Evolutionary conservation across 2,797 vertebrate species (phyloP).

Genomic region (Acanthurus lineatus): DNA sequence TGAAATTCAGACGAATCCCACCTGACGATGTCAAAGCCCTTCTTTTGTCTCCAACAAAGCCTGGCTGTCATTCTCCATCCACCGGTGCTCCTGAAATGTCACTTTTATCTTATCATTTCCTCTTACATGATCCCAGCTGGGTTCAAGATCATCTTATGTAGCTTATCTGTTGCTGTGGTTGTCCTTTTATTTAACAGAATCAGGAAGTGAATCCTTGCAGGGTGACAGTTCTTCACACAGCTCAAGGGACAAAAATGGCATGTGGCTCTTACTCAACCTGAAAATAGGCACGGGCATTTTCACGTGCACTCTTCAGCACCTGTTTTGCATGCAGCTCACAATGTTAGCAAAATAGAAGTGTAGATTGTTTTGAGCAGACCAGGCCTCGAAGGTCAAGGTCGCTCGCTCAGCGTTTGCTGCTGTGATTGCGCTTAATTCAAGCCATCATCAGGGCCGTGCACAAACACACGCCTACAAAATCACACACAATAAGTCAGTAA

Average conservation of each 20-base stretch:
- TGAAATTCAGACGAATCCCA: slow-evolving; percentile 37
- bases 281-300: slow-evolving; percentile 38
- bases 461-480: slow-evolving; percentile 22
- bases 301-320: slow-evolving; percentile 5
- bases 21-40: slow-evolving; percentile 20
- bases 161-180: slow-evolving; percentile 11
- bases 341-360: slow-evolving; percentile 29
- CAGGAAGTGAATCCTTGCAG: neutral
- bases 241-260: slow-evolving; percentile 19
- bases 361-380: slow-evolving; percentile 62
- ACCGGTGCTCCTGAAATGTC: slow-evolving; percentile 63
- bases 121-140: slow-evolving; percentile 53
- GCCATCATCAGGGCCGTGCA: slow-evolving; percentile 27
- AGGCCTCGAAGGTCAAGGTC: slow-evolving; percentile 61
- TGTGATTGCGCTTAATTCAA: slow-evolving; percentile 67
- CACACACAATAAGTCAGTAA: slow-evolving; percentile 31
- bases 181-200: neutral
- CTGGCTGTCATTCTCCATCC: slow-evolving; percentile 35
- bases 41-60: slow-evolving; percentile 36
- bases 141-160: slow-evolving; percentile 12
- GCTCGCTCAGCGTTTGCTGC: slow-evolving; percentile 38
- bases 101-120: slow-evolving; percentile 40
- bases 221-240: slow-evolving; percentile 26
- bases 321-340: slow-evolving; percentile 66
- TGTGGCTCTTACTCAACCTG: slow-evolving; percentile 40